Conservation (phyloP, 1,140 invertebrate species). For the Hydropsyche tenuis region DNA sequence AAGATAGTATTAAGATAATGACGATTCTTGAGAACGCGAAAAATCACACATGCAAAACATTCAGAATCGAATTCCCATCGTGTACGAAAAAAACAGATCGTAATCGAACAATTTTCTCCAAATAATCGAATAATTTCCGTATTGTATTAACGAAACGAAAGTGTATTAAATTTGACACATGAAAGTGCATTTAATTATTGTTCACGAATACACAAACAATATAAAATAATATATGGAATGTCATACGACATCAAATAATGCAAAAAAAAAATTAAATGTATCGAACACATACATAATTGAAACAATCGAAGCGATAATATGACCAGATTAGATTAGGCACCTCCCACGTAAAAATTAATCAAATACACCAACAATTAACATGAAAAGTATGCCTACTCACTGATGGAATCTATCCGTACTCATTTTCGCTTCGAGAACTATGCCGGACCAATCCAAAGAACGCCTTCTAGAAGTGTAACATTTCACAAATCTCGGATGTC, state of each 20-base stretch:
- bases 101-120: too few species aligned
- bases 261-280: not conserved
- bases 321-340: not conserved
- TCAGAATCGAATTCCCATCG: not conserved
- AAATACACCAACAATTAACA: not conserved
- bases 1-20: too few species aligned
- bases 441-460: conserved; percentile 40
- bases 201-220: too few species aligned
- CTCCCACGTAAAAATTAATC: not conserved
- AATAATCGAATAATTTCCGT: too few species aligned
- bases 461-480: conserved; percentile 42
- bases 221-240: too few species aligned
- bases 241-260: too few species aligned
- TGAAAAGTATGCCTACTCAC: conserved; percentile 36
- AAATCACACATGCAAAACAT: not conserved
- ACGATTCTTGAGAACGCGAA: too few species aligned
- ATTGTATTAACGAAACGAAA: too few species aligned
- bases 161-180: too few species aligned
- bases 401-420: conserved; percentile 47
- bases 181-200: too few species aligned
- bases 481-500: conserved; percentile 8
- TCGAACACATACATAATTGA: not conserved
- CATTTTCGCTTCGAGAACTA: conserved; percentile 44
- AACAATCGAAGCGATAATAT: not conserved
- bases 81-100: too few species aligned